These are phyloP conservation scores for Toxotes chatareus DNA, from an alignment of 2,113 vertebrate species.

Conservation along the genomic window DNA sequence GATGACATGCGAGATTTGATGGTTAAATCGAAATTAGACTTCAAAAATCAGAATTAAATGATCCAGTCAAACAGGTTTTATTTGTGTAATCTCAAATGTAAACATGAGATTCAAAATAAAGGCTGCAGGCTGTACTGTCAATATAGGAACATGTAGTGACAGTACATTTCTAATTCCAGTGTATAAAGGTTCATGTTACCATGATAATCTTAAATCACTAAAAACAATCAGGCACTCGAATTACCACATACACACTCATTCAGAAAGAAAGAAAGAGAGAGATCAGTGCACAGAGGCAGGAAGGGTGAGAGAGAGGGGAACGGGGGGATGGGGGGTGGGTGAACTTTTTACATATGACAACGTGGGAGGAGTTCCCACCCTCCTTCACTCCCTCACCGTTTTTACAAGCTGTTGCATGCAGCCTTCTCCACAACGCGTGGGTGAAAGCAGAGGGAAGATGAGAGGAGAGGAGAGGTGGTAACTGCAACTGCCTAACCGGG, in stretches of 20 bases:
- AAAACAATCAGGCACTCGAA: neutral
- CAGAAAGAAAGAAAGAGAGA: neutral
- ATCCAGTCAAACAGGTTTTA: too few species aligned
- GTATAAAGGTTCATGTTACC: neutral
- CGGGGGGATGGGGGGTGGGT: neutral
- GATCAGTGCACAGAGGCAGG: neutral
- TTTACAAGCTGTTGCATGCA: slow-evolving; percentile 70
- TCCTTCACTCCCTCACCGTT: slow-evolving; percentile 33
- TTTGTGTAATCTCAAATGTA: too few species aligned
- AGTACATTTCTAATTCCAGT: neutral
- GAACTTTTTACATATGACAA: slow-evolving; percentile 22
- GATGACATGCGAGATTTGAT: too few species aligned
- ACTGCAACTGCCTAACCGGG: slow-evolving; percentile 48
- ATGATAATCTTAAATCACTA: neutral
- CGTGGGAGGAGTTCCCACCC: slow-evolving; percentile 69
- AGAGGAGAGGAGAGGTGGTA: slow-evolving; percentile 30
- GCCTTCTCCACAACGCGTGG: slow-evolving; percentile 63
- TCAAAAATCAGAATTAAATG: too few species aligned
- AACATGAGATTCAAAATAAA: too few species aligned
- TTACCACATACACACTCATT: slow-evolving; percentile 4
- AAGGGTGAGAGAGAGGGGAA: neutral
- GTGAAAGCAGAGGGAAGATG: slow-evolving; percentile 55
- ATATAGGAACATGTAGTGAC: neutral
- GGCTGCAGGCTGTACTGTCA: neutral
- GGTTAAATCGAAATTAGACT: too few species aligned